These are phyloP conservation scores for Globia sparganii DNA, from an alignment of 2,888 invertebrate genomes.

Conservation along the genomic window DNA sequence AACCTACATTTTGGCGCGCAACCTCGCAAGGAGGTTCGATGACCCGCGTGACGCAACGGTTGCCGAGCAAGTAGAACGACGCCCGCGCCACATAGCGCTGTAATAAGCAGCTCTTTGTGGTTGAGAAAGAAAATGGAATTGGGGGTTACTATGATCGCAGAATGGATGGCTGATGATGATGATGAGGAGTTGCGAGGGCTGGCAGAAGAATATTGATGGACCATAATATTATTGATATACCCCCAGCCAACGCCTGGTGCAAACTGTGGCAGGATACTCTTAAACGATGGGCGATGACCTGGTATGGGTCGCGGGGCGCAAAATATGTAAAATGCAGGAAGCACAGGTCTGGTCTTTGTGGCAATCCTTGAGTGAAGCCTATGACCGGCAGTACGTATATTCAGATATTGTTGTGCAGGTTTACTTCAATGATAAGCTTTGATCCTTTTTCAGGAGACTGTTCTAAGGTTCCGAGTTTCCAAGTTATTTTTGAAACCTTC, in stretches of 20 bases:
- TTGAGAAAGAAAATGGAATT: slow-evolving; percentile 30
- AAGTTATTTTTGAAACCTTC: not conserved
- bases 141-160: not conserved
- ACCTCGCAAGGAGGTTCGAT: slow-evolving; percentile 73
- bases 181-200: no score
- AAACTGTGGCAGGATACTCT: no score
- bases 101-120: slow-evolving; percentile 35
- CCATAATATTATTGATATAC: no score
- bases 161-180: not conserved
- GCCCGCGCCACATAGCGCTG: slow-evolving; percentile 66
- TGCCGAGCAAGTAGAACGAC: slow-evolving; percentile 75
- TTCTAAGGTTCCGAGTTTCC: no score
- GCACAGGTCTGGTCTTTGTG: not conserved
- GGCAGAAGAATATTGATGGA: no score
- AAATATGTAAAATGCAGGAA: not conserved
- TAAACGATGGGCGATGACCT: no score
- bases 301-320: not conserved
- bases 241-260: no score
- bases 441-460: no score
- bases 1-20: slow-evolving; percentile 66
- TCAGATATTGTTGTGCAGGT: no score
- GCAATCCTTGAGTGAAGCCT: not conserved
- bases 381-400: not conserved
- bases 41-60: slow-evolving; percentile 77
- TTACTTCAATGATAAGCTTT: no score